Base-by-base conservation (phyloP, 2,113 vertebrate genomes). In the Cyprichromis sp. region DNA sequence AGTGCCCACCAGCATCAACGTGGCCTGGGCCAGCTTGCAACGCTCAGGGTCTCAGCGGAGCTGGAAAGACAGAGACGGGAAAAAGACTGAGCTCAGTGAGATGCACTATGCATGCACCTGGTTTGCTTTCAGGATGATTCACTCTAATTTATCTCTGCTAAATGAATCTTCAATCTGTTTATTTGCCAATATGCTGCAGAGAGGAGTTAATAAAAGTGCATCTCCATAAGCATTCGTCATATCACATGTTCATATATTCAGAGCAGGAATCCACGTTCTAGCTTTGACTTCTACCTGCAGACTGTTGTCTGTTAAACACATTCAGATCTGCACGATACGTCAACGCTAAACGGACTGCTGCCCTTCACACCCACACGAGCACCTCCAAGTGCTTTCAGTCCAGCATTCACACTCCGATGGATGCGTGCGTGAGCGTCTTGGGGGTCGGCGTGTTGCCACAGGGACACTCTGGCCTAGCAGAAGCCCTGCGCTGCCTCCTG, bases 1-100 rank as follows among this genome's bases (percentile, higher is more conserved):
- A 83, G 76, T 9, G 7, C 26, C 90, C 78, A 82, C 82, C 84
- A 86, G 94, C 95, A 94, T 93, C 92, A 94, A 96, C 12, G 82
- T 84, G 89, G 85, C 40, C 50, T 7, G 34, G 86, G 84, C 78
- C 88, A 82, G 89, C 55, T 73, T 85, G 57, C 6, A 10, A 3
- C 2, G 81, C 16, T 84, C 89, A 80, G 66, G 61, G 79, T 82
- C 82, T 80, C 81, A 38, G 42, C 38, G 21, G 54, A n/a, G 26
- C 93, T 95, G 89, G 26, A 89, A 83, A 84, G 13, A 91, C n/a
- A 91, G 4, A 68, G 36, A 14, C 19, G 9, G n/a, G 8, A 17
- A 78, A 66, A 26, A 66, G 8, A 50, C 1, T 3, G 47, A 82
- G 21, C 16, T 59, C 34, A 50, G 4, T 21, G 17, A 34, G 50